Evolutionary conservation across 2,113 vertebrate species (phyloP).

Genomic region (Neofelis nebulosa): DNA sequence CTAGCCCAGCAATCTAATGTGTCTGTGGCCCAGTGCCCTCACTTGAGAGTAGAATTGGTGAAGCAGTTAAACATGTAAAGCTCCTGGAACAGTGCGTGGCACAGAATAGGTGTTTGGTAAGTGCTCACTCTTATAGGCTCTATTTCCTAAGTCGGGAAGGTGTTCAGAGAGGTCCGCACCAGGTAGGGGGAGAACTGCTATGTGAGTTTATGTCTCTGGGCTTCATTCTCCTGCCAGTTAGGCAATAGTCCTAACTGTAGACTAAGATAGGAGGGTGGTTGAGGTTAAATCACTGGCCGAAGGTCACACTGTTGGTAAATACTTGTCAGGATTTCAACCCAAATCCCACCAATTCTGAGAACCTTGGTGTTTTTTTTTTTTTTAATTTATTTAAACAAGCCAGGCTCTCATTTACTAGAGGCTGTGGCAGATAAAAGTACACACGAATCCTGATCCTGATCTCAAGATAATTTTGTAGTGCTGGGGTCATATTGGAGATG

Average conservation of each 20-base stretch:
- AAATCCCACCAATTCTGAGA: neutral
- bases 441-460: neutral
- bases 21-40: neutral
- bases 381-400: too few species aligned
- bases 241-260: neutral
- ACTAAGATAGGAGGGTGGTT: neutral
- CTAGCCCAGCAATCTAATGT: neutral
- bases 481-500: neutral
- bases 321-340: neutral
- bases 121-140: neutral
- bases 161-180: neutral
- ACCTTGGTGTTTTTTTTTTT: neutral
- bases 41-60: neutral
- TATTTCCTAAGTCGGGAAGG: neutral
- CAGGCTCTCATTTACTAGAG: neutral
- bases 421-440: neutral
- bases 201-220: neutral
- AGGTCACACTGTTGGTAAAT: neutral
- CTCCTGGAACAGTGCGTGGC: neutral
- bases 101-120: neutral
- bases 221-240: neutral
- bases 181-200: neutral
- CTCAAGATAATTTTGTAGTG: slow-evolving; percentile 12
- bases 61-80: neutral
- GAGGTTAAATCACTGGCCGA: neutral